Conservation (phyloP, 2,888 invertebrate species). For the Tiliacea citrago region DNA sequence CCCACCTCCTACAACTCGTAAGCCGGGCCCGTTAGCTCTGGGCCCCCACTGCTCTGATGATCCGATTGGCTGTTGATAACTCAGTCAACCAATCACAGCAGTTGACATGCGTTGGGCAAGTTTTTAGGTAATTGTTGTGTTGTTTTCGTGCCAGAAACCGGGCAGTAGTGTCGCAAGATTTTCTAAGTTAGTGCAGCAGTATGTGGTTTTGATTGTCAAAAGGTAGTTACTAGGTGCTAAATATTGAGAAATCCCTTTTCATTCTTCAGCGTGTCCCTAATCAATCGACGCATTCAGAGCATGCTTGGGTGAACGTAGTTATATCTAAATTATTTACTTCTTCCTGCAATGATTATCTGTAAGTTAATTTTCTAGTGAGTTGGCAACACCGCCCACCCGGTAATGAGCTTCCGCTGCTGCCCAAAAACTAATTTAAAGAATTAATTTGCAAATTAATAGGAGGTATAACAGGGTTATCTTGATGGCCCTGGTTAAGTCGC, state of each 20-base stretch:
- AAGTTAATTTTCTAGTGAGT: constrained; percentile 3
- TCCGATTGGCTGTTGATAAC: no score
- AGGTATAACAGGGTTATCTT: not conserved
- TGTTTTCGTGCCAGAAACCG: no score
- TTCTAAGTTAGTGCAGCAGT: not conserved
- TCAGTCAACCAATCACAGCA: no score
- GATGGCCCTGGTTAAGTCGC: not conserved
- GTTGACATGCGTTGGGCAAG: no score
- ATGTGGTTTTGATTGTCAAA: not conserved
- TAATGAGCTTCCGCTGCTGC: not conserved
- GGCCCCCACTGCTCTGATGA: no score
- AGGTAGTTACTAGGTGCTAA: not conserved
- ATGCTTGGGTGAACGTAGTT: not conserved
- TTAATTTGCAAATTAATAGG: constrained; percentile 12
- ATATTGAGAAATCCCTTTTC: not conserved
- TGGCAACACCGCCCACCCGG: not conserved
- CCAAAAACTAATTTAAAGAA: not conserved
- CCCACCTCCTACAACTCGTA: no score
- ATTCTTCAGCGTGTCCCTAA: not conserved
- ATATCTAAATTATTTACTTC: not conserved
- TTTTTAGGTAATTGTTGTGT: no score
- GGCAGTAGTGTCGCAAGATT: not conserved
- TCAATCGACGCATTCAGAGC: not conserved
- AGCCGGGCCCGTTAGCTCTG: no score
- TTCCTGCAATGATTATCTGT: not conserved